Conservation (phyloP, 1,140 invertebrate species). For the Micrasema longulum region DNA sequence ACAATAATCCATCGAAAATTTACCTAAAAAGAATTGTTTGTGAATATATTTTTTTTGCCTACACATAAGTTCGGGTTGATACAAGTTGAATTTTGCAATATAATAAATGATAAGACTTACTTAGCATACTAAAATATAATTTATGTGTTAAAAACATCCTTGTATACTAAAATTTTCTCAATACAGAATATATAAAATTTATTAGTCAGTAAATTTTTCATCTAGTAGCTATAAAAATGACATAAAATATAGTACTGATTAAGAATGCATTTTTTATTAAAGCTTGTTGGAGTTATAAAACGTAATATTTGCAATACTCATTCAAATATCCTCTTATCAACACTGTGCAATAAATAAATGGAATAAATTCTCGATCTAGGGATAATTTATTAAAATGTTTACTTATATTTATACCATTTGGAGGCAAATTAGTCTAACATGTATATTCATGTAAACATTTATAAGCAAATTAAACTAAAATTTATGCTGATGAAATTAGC, state of each 20-base stretch:
- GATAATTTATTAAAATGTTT: constrained; percentile 23
- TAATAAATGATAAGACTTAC: too few relatives aligned
- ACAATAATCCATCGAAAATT: too few relatives aligned
- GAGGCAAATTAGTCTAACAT: constrained; percentile 17
- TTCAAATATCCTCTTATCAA: constrained; percentile 30
- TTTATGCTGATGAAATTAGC: constrained; percentile 28
- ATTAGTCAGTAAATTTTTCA: too few relatives aligned
- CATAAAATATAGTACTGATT: background rate
- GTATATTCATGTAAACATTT: constrained; percentile 20
- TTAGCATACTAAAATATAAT: too few relatives aligned
- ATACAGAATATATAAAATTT: too few relatives aligned
- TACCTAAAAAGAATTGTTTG: too few relatives aligned
- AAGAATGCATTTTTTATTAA: background rate
- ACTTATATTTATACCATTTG: constrained; percentile 26
- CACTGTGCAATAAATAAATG: constrained; percentile 1
- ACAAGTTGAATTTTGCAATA: too few relatives aligned
- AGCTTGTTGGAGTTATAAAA: constrained; percentile 5
- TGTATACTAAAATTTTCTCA: too few relatives aligned
- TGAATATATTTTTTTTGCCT: too few relatives aligned
- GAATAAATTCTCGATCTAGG: constrained; percentile 12
- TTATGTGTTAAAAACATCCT: too few relatives aligned
- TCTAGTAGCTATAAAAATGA: too few relatives aligned
- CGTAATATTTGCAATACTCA: constrained; percentile 12
- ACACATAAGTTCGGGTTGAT: too few relatives aligned
- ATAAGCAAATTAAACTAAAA: constrained; percentile 11